phyloP scores from a whole-genome alignment of 2,113 vertebrate species.

The Coptodon rendalli region DNA sequence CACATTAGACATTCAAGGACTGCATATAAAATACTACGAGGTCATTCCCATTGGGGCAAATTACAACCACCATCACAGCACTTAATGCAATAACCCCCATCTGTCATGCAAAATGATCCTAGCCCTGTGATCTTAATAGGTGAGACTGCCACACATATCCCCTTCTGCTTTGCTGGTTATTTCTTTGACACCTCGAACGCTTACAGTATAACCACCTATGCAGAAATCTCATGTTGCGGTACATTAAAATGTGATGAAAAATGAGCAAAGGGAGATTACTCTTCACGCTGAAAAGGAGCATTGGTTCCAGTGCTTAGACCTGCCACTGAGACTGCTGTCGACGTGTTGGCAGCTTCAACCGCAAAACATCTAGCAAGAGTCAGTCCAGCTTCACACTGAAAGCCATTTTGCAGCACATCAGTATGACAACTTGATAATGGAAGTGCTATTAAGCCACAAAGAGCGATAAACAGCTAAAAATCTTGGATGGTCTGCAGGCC shows the following conservation, averaged over 20 bases:
- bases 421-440: background rate
- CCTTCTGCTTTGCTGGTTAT: slow-evolving; percentile 2
- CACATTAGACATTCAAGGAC: slow-evolving; percentile 36
- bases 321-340: background rate
- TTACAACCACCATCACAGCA: background rate
- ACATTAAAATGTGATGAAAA: slow-evolving; percentile 37
- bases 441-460: background rate
- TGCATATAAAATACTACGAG: slow-evolving; percentile 32
- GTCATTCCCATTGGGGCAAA: background rate
- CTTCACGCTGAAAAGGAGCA: background rate
- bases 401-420: background rate
- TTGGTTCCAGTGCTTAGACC: background rate
- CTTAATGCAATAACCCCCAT: slow-evolving; percentile 17
- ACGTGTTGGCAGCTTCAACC: background rate
- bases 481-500: background rate
- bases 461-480: background rate
- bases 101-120: slow-evolving; percentile 28
- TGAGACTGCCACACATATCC: background rate
- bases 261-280: slow-evolving; percentile 14
- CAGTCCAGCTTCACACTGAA: background rate
- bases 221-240: slow-evolving; percentile 27
- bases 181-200: slow-evolving; percentile 6
- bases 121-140: slow-evolving; percentile 18
- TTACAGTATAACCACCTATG: background rate
- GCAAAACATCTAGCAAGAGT: background rate